phyloP scores from a whole-genome alignment of 2,888 invertebrate species.

The Mystacides longicornis region DNA sequence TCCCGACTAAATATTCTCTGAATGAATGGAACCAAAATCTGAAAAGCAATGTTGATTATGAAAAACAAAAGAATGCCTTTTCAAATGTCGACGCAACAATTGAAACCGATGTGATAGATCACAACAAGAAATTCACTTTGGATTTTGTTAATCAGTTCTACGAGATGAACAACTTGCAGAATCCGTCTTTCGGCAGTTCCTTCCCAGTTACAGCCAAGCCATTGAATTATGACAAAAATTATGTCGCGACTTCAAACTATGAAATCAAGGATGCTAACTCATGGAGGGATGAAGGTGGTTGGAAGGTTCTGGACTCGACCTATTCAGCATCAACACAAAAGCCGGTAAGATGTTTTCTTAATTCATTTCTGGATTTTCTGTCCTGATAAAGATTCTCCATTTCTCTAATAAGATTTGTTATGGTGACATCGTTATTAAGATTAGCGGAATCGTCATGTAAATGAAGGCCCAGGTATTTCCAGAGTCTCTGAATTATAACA shows the following conservation, averaged over 20 bases:
- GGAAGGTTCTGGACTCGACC: not conserved
- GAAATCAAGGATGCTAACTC: not conserved
- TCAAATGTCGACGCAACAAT: not conserved
- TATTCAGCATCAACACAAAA: not conserved
- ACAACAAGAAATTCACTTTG: not conserved
- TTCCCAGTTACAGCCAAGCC: not conserved
- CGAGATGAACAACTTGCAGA: not conserved
- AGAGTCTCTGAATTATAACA: no score
- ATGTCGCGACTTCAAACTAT: not conserved
- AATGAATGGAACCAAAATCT: not conserved
- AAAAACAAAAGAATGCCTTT: conserved; percentile 16
- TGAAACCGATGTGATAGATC: not conserved
- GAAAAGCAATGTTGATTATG: conserved; percentile 10
- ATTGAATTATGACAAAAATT: not conserved
- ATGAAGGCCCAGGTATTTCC: no score
- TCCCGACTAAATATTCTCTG: conserved; percentile 12
- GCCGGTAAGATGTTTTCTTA: not conserved
- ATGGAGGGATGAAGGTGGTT: not conserved
- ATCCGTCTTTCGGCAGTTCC: not conserved
- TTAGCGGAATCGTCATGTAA: no score
- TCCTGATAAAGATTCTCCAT: no score
- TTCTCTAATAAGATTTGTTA: no score
- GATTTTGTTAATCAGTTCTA: not conserved
- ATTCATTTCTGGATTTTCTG: no score
- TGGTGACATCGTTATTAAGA: no score